Evolutionary conservation across 2,113 vertebrate genomes (phyloP), one percentile per base, ranked within the genome.

Genomic region (Syrmaticus mikado): DNA sequence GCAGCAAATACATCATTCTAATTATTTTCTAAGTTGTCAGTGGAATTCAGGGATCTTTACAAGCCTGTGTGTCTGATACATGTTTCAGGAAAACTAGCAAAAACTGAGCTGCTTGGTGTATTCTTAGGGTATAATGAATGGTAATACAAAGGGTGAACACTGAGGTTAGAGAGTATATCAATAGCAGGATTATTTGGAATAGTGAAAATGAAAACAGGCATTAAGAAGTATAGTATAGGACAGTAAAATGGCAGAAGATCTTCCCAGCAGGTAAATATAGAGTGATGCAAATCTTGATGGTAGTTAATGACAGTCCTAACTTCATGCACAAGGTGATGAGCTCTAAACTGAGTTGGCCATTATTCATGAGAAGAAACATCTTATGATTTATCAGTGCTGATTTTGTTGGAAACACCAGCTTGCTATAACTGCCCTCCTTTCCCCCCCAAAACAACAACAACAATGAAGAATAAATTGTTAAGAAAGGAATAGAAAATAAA

Each of bases 1-100:
- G 71, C 71, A 52, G 41, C 61, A 87, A 81, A 82, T 62, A 30
- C 58, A 24, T 74, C 52, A 28, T 82, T 88, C 55, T 87, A 1
- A 92, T 77, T 86, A 32, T 71, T 86, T 87, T 70, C 90, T 76
- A 82, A 73, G 22, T 78, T 89, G 62, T 92, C 53, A 18, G 34
- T 90, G 79, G 67, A 91, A 90, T 82, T 90, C 30, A 22, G 45
- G 40, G 20, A 57, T 45, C 18, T 72, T 85, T 85, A 28, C 40
- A 68, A 62, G 14, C 53, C 10, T 76, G 32, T 71, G 60, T 21
- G 25, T 92, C 41, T 84, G 72, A 78, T 34, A 64, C 4, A 10
- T 52, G 15, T 78, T 79, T 64, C n/a, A 43, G 10, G 27, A 53
- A 53, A 28, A 15, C 14, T 53, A 53, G 52, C 52, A 53, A 53